Conservation (phyloP, 2,113 vertebrate genomes). For the Paramormyrops kingsleyae region DNA sequence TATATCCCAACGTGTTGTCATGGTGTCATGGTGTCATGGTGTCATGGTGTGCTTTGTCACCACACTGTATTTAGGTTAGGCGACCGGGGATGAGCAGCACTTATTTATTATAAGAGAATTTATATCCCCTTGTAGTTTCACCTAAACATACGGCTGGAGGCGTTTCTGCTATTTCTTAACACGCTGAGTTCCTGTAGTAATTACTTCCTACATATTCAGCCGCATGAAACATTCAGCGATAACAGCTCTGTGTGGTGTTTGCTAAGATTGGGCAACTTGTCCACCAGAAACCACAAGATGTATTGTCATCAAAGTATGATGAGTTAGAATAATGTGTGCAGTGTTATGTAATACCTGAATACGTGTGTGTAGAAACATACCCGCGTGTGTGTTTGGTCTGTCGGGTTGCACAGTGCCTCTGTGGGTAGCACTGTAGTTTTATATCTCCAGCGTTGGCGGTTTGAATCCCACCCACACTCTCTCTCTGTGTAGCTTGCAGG, state of each 20-base stretch:
- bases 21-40: neutral
- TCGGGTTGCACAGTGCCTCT: neutral
- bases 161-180: neutral
- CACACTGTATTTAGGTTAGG: neutral
- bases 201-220: conserved; percentile 10
- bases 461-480: neutral
- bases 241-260: neutral
- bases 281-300: neutral
- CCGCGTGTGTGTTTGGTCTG: neutral
- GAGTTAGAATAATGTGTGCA: neutral
- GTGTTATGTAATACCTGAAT: neutral
- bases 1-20: neutral
- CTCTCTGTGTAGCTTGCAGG: neutral
- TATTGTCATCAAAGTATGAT: neutral
- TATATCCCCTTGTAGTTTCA: neutral
- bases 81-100: neutral
- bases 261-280: neutral
- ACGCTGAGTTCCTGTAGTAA: neutral
- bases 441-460: neutral
- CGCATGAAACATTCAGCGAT: neutral
- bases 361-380: neutral
- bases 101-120: neutral
- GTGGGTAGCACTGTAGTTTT: neutral
- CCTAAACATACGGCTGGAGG: neutral
- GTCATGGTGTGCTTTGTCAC: neutral